phyloP scores from a whole-genome alignment of 2,888 invertebrate species.

The Xestoiulus laeticollis region DNA sequence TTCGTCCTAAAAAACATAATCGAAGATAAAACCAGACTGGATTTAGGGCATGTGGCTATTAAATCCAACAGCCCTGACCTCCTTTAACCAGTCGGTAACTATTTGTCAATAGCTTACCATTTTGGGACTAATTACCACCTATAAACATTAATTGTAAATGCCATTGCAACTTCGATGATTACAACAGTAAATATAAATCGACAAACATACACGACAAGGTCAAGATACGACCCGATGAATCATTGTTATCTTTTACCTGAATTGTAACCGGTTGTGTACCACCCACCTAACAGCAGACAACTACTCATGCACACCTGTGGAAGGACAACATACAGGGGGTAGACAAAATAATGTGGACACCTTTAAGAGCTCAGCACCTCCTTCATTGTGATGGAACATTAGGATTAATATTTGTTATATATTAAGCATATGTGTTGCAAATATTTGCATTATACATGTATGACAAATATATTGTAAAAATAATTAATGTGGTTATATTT shows the following conservation, averaged over 20 bases:
- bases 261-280: background rate
- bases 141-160: background rate
- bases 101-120: background rate
- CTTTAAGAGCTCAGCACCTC: no score
- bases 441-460: no score
- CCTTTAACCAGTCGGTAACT: background rate
- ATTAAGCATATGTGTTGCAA: no score
- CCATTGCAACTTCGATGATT: background rate
- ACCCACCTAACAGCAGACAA: background rate
- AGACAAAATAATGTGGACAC: no score
- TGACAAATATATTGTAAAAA: no score
- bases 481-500: no score
- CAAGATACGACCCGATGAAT: background rate
- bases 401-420: no score
- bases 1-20: no score
- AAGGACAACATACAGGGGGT: no score
- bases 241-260: background rate
- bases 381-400: no score
- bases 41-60: background rate
- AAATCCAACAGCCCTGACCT: background rate
- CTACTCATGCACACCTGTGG: background rate
- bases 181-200: background rate
- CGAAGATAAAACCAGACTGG: background rate
- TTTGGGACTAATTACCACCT: background rate
- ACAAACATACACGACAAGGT: slow-evolving; percentile 4